Base-by-base conservation (phyloP, 2,797 vertebrate species). In the Discoglossus pictus region DNA sequence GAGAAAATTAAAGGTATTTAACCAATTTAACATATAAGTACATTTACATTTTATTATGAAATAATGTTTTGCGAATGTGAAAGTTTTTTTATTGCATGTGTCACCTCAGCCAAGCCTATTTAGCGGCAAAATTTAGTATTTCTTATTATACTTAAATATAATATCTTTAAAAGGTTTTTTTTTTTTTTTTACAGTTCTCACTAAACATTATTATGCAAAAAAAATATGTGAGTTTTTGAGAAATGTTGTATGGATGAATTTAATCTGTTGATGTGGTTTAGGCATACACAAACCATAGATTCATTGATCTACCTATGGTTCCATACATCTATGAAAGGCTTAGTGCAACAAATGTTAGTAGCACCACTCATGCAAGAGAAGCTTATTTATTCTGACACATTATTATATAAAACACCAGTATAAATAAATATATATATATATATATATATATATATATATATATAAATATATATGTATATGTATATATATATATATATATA, bases 331-430 rank as follows among this genome's bases (percentile, higher is more conserved):
- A 39, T 18, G 44, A 46, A 55, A 65, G 40, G 46, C 23, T 15
- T 55, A 40, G 31, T 51, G 47, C 47, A 55, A 65, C 27, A 47
- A 55, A 65, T 55, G n/a, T n/a, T n/a, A n/a, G 40, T 55, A 55
- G 55, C 50, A 65, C 51, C 13, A 25, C 54, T 63, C 36, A 52
- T 55, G 27, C 51, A 65, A 31, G 12, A 55, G 27, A 46, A 36
- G 40, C 36, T 65, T 50, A 65, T 54, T 55, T 27, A 55, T 55
- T 46, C 9, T 65, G 62, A 55, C 51, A 65, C 16, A 44, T 44
- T 24, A 20, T 65, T 55, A 55, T 36, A 55, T 65, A 65, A 65
- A 18, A 47, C 46, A 40, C n/a, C 62, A 65, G 27, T 7, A 4
- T 46, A 46, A 21, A 65, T 51, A 52, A 16, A 52, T 34, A 27